Evolutionary conservation across 2,888 invertebrate genomes (phyloP), one percentile per base, ranked within the genome.

Genomic region (Tetanocera ferruginea): DNA sequence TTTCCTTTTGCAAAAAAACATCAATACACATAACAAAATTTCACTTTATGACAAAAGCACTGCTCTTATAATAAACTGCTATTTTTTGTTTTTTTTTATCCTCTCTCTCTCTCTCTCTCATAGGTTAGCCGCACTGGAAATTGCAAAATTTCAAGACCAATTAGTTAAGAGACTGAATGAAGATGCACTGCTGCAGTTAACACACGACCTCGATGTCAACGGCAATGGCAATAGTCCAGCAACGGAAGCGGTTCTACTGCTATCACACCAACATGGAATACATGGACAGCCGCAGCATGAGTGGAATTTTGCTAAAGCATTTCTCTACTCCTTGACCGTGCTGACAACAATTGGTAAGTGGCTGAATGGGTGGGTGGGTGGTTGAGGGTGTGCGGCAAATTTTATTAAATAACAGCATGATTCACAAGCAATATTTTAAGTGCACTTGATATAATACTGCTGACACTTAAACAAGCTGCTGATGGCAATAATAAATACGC

Each of bases 271-370:
- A 81, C 86, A 87, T 80, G 82, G 82, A 67, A 79, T 81, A 34
- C 86, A 91, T 82, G 93, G 94, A 84, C 71, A 82, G 80, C 23
- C 85, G n/a, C 83, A 85, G 37, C 85, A 87, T 76, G 95, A 96
- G 89, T 96, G 96, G 96, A 96, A 95, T 89, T 94, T 96, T 89
- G 95, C 96, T 76, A 93, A 95, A 86, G 96, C 98, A 76, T 98
- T 98, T 91, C 93, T 98, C 85, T 98, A 98, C 91, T 97, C 97
- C 28, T 92, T 98, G 83, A 98, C 98, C 52, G 97, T 98, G 82
- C 92, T 98, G 85, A 98, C 97, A 71, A 98, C 96, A 80, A 95
- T 96, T 88, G 96, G 96, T 96, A 89, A 94, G 94, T 81, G 64
- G 76, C 76, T 37, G 28, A 0, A 9, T 1, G 19, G 34, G 8